Evolutionary conservation across 1,140 invertebrate species (phyloP).

Genomic region (Wasmannia auropunctata): DNA sequence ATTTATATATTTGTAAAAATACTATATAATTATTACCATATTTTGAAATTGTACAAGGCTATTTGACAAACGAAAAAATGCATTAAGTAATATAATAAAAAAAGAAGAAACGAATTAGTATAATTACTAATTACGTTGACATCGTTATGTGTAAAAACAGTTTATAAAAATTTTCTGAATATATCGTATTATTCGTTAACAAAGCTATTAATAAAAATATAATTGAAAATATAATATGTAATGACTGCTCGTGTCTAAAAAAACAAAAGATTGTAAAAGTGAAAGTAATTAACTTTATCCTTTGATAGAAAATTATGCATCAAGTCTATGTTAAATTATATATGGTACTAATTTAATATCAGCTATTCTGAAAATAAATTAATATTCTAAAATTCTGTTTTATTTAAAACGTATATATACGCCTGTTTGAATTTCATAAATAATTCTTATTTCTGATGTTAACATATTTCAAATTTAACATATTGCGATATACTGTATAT

Average conservation of each 20-base stretch:
- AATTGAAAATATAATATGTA: slow-evolving; percentile 38
- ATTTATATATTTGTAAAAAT: slow-evolving; percentile 61
- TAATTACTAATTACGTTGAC: slow-evolving; percentile 68
- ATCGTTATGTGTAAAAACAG: slow-evolving; percentile 66
- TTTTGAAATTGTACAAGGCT: slow-evolving; percentile 63
- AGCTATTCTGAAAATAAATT: slow-evolving; percentile 31
- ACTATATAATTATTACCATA: slow-evolving; percentile 53
- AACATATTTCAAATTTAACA: slow-evolving; percentile 7
- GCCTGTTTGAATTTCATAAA: neutral
- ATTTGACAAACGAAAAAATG: slow-evolving; percentile 46
- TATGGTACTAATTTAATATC: slow-evolving; percentile 37
- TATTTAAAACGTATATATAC: slow-evolving; percentile 20
- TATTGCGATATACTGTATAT: neutral
- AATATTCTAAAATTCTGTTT: slow-evolving; percentile 47
- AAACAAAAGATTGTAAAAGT: slow-evolving; percentile 23
- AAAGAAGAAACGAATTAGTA: slow-evolving; percentile 54
- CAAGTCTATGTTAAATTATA: slow-evolving; percentile 34
- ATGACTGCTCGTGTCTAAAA: slow-evolving; percentile 24
- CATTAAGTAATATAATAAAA: slow-evolving; percentile 62
- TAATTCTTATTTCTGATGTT: neutral
- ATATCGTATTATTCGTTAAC: slow-evolving; percentile 63
- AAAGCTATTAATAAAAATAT: slow-evolving; percentile 53
- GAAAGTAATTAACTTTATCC: slow-evolving; percentile 24
- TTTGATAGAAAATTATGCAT: slow-evolving; percentile 19
- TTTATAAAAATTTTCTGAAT: slow-evolving; percentile 64